Percentiles rank a stretch among this genome's conserved stretches.
phyloP scores from a whole-genome alignment of 2,888 invertebrate genomes.

The Erannis defoliaria region DNA sequence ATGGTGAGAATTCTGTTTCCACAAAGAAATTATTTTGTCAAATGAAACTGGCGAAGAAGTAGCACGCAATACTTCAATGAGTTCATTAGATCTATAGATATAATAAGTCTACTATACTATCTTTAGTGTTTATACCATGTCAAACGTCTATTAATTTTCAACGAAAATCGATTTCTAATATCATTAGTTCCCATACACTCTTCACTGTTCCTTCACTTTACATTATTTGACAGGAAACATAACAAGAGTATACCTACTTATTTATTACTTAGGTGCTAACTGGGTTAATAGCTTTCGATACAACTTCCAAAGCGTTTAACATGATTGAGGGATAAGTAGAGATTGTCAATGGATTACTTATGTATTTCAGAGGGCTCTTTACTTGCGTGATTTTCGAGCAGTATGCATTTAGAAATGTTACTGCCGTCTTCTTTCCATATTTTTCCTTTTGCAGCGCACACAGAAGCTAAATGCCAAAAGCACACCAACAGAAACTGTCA shows the following conservation, averaged over 20 bases:
- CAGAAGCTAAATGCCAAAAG: too few species aligned
- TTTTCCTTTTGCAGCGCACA: too few species aligned
- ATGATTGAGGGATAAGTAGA: too few species aligned
- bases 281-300: background rate
- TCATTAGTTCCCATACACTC: background rate
- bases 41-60: background rate
- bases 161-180: background rate
- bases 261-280: background rate
- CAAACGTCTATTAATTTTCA: slow-evolving; percentile 17
- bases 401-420: too few species aligned
- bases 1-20: too few species aligned
- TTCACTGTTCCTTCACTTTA: background rate
- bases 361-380: too few species aligned
- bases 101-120: background rate
- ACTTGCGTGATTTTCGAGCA: too few species aligned
- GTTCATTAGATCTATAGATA: too few species aligned
- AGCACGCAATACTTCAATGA: background rate
- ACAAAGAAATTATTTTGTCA: background rate
- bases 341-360: too few species aligned
- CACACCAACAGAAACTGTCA: too few species aligned
- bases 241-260: background rate
- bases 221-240: background rate
- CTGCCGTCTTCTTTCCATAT: too few species aligned
- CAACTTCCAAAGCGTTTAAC: background rate
- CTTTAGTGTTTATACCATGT: background rate